These are phyloP conservation scores for Callospermophilus lateralis DNA, from an alignment of 2,113 vertebrate genomes.

Conservation along the genomic window DNA sequence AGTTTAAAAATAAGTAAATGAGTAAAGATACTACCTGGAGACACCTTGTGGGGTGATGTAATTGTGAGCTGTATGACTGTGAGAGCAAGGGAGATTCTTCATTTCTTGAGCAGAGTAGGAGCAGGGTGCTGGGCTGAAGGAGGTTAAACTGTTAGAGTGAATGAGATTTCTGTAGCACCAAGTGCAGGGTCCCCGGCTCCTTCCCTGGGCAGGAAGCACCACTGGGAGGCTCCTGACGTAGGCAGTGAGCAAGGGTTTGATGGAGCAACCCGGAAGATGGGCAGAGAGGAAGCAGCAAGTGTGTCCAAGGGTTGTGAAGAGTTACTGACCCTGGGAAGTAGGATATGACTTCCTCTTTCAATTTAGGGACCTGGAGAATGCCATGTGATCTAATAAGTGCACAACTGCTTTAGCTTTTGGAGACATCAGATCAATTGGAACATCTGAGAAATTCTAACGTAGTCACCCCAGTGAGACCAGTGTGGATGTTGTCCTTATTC, in stretches of 20 bases:
- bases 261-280: background rate
- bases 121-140: background rate
- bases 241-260: fast-evolving
- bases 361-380: background rate
- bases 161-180: background rate
- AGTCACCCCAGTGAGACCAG: background rate
- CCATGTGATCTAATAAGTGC: background rate
- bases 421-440: background rate
- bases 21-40: background rate
- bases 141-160: no score
- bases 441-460: no score
- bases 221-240: background rate
- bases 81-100: background rate
- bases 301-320: no score
- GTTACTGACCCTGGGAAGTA: background rate
- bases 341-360: background rate
- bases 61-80: background rate
- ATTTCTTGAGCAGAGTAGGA: background rate
- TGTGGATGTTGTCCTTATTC: background rate
- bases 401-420: background rate
- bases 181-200: no score
- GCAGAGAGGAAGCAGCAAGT: background rate
- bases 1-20: background rate
- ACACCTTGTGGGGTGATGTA: fast-evolving
- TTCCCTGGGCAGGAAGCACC: no score